Conservation (phyloP, 53 echinoderm and acorn worm species). For the Echinometra lucunter region DNA sequence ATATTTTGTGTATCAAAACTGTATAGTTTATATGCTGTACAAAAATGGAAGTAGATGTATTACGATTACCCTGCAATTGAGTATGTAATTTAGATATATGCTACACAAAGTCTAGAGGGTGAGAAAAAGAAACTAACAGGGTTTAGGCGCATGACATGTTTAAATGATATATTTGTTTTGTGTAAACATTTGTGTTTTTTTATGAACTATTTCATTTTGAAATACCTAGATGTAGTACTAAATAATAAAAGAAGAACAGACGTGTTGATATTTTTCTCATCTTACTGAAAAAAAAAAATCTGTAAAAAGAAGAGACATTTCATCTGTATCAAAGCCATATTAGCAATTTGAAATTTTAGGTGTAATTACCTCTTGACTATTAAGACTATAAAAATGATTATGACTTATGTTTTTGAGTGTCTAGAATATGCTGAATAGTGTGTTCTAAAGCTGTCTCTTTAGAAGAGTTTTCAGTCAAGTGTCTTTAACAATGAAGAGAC, state of each 20-base stretch:
- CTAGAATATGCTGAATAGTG: not conserved
- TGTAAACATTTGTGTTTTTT: not conserved
- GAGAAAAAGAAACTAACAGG: conserved; percentile 13
- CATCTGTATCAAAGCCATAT: conserved; percentile 42
- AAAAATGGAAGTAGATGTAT: conserved; percentile 20
- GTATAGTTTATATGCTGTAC: conserved; percentile 55
- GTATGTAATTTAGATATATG: conserved; percentile 33
- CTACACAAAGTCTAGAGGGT: not conserved
- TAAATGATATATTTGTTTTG: not conserved
- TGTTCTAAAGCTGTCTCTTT: not conserved
- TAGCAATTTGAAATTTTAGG: conserved; percentile 15
- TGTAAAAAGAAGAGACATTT: not conserved
- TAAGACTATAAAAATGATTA: not conserved
- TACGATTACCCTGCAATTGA: conserved; percentile 27
- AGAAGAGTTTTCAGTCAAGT: not conserved
- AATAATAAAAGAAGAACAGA: not conserved
- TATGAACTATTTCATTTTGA: conserved; percentile 13
- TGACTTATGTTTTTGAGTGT: not conserved
- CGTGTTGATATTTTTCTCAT: not conserved
- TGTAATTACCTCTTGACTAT: not conserved
- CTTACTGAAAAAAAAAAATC: not conserved
- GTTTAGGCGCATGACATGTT: not conserved
- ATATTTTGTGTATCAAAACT: not conserved
- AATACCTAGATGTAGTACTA: conserved; percentile 50
- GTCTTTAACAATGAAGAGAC: not conserved